Base-by-base conservation (phyloP, 2,888 invertebrate species). In the Junonia oenone region DNA sequence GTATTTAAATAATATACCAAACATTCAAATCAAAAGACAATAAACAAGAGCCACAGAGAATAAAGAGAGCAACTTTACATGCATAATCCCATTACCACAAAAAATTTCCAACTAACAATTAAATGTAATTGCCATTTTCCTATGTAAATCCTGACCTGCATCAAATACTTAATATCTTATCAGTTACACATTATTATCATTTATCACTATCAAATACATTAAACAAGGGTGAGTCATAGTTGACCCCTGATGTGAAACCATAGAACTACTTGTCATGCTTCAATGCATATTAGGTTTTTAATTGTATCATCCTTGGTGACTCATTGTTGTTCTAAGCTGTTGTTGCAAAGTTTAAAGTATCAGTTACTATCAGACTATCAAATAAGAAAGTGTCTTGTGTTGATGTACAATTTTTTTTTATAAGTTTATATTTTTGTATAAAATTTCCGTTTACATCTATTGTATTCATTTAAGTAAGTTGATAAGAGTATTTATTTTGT, bases 161-260 rank as follows among this genome's bases (percentile, higher is more conserved):
- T 22, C 3, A 22, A 22, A 22, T n/a, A 22, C 22, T 22, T 11
- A 4, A 29, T 22, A 45, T 17, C 17, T n/a, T 46, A 38, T 53
- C 53, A 47, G 29, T 53, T 3, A 33, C 9, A 33, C 4, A 46
- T 31, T 15, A 43, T 26, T 22, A 26, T n/a, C 13, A 14, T 2
- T 15, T 26, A 43, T 43, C 13, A 43, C n/a, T 38, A 47, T 19
- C 22, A 31, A 15, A 47, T 37, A 37, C 31, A 47, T 19, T 48
- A 51, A 50, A 40, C 19, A 48, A 45, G 14, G 33, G 31, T 63
- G 57, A 63, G 22, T 63, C 63, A 63, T 51, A 9, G 26, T 55
- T 53, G 26, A 46, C 45, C 49, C 51, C 29, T 35, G 45, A 58
- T 51, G 38, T 53, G 55, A 55, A 60, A 58, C 61, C 57, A 52